These are phyloP conservation scores for Zapus hudsonius DNA, from an alignment of 2,113 vertebrate species.

Conservation along the genomic window DNA sequence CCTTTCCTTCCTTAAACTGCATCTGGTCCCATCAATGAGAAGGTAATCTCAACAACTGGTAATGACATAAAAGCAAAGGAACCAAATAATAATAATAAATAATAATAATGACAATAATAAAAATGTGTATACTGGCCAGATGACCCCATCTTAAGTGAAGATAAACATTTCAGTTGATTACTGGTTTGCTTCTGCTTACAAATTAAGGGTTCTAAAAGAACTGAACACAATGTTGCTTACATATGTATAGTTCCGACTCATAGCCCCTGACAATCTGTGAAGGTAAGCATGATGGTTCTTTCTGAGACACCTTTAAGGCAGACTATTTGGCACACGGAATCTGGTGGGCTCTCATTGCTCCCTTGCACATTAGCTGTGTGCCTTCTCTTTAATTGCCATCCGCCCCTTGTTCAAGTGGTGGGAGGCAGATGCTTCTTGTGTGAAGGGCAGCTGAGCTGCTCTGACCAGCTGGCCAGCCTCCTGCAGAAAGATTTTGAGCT, in stretches of 20 bases:
- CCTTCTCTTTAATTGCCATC: constrained; percentile 69
- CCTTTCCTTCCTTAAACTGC: too few species aligned
- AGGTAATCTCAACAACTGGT: too few species aligned
- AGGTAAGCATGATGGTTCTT: neutral
- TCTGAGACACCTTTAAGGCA: neutral
- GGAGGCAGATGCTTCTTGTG: neutral
- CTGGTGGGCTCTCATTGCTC: neutral
- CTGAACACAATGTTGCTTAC: neutral
- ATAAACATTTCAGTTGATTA: neutral
- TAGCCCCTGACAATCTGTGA: neutral
- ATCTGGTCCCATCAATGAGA: too few species aligned
- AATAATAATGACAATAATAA: too few species aligned
- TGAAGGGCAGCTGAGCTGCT: neutral
- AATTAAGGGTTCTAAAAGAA: too few species aligned
- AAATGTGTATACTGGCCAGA: accelerated
- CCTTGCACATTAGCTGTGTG: neutral
- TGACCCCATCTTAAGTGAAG: neutral
- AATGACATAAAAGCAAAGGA: neutral
- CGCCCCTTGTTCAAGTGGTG: neutral
- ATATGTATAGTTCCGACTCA: neutral
- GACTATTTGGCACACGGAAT: neutral
- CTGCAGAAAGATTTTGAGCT: constrained; percentile 45
- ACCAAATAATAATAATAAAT: neutral
- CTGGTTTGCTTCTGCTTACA: neutral
- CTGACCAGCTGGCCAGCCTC: neutral